A percentile compares a stretch with the other conserved stretches of the same genome.
Conservation (phyloP, 2,797 vertebrate species). For the Danio kyathit region DNA sequence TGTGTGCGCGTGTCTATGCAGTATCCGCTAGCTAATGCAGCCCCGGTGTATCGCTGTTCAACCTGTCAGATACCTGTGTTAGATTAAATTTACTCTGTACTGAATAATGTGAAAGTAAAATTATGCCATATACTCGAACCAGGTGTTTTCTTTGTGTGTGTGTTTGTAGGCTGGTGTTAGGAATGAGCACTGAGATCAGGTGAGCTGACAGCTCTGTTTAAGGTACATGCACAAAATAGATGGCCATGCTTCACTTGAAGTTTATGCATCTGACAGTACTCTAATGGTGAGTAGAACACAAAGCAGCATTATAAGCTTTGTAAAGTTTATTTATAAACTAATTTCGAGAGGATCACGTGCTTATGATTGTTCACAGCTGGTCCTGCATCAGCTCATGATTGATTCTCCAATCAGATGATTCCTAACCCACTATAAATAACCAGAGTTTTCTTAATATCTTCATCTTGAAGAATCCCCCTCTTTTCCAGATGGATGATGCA, state of each 20-base stretch:
- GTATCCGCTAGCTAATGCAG: slow-evolving; percentile 82
- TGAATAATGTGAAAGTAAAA: slow-evolving; percentile 88
- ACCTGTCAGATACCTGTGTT: slow-evolving; percentile 84
- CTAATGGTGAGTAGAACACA: neutral
- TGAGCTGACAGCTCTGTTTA: neutral
- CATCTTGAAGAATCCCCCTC: no score
- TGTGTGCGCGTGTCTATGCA: slow-evolving; percentile 72
- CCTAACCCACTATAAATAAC: no score
- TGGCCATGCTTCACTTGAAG: neutral
- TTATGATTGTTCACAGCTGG: no score
- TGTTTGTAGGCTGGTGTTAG: neutral
- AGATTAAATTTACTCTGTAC: slow-evolving; percentile 85
- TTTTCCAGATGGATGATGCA: no score
- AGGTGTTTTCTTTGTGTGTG: slow-evolving; percentile 23
- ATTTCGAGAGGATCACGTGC: no score
- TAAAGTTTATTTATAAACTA: no score
- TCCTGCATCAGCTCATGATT: no score
- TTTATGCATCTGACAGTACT: neutral
- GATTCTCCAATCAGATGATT: no score
- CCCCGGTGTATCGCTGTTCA: slow-evolving; percentile 83
- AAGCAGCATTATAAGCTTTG: neutral
- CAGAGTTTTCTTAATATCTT: no score
- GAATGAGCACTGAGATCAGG: neutral
- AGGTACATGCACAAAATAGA: slow-evolving; percentile 6
- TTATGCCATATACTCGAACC: slow-evolving; percentile 80